Base-by-base conservation (phyloP, 2,113 vertebrate genomes). In the Ifrita kowaldi region DNA sequence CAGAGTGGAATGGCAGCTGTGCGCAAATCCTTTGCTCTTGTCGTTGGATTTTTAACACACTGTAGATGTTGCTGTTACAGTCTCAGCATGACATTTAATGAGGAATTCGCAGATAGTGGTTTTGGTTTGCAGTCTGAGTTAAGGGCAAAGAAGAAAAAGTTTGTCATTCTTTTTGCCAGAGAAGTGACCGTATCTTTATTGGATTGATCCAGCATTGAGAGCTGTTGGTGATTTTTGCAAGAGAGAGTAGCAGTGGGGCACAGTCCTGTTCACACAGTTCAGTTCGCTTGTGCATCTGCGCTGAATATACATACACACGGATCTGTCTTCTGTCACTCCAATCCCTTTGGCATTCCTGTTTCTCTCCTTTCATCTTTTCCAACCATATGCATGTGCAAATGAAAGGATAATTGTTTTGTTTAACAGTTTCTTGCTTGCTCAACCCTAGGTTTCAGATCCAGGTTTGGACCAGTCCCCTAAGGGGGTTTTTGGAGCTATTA, bases 1-100 rank as follows among this genome's bases (percentile, higher is more conserved):
- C 15, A 6, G 84, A 63, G 69, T 75, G 77, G 93, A 89, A 73
- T 77, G 76, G 94, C 94, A 95, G 96, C 91, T 96, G 69, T 46
- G 46, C 0, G 0, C 10, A 9, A 69, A 92, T 94, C 80, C 57
- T 92, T 90, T 94, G 68, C 84, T 95, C 89, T 69, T 96, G 77
- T 93, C 94, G 32, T 75, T 95, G 82, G 53, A 62, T 92, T 87
- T 90, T 89, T 81, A 95, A 28, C 76, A 62, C 49, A 41, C 23
- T 83, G 59, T 86, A 89, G 80, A 63, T 87, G 46, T 91, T 95
- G 41, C 82, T 85, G 85, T 79, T 94, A 22, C 39, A 56, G 74
- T 60, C 80, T 87, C 84, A 67, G 84, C 49, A 4, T 87, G 90
- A 75, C 77, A 89, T 84, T 89, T 96, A 77, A 74, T 79, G 41